Evolutionary conservation across 1,140 invertebrate species (phyloP), one percentile per base, ranked within the genome.

Genomic region (Rhopalosiphum padi): DNA sequence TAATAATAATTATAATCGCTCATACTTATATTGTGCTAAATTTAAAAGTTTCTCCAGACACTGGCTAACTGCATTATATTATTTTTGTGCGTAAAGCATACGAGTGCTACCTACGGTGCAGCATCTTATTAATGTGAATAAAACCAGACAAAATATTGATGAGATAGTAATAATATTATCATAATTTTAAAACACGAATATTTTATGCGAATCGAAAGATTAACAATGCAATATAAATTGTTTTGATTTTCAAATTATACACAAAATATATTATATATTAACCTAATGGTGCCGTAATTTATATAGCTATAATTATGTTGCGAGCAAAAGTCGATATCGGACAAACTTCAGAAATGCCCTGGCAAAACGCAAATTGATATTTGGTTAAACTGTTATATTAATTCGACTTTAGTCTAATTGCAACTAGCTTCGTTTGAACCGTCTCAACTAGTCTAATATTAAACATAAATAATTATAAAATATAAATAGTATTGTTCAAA

Each of bases 111-210:
- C 43, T 46, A 86, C 25, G 43, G n/a, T 25, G 15, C 43, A 48
- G 46, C 18, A 48, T 46, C 85, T 86, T 46, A n/a, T 87, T 51
- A 89, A 89, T 37, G 48, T 3, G 21, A 11, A 25, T 23, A 53
- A 53, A 89, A 89, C 87, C 87, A 37, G 87, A 53, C 87, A 53
- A 53, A 89, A 89, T 37, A 53, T 89, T 89, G 35, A 53, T 11
- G 25, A 25, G 46, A 48, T 21, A 89, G 43, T 37, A 53, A 51
- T 53, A 37, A 89, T 89, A 88, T 9, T 89, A 53, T 89, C 5
- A 43, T 25, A 41, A 86, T 46, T n/a, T 48, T 30, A 46, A 18
- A 46, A 86, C 15, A n/a, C 3, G 15, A 86, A 86, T 41, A 86
- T 18, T n/a, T 41, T 86, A 46, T 86, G 43, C 11, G 25, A 86